Conservation (phyloP, 2,888 invertebrate genomes). For the Lasioglossum villosulum region DNA sequence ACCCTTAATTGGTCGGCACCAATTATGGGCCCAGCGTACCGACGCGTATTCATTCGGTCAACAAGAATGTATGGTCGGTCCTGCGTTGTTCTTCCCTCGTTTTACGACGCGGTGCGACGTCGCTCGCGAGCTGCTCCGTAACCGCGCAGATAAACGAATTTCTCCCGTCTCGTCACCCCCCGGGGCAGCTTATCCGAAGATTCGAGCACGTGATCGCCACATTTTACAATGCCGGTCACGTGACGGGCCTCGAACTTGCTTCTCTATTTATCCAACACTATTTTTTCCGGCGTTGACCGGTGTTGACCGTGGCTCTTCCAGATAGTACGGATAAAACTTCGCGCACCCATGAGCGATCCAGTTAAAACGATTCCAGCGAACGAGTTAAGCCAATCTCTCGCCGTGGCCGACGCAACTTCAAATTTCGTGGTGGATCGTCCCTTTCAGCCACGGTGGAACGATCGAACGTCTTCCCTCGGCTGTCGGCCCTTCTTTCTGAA, state of each 20-base stretch:
- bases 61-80: slow-evolving; percentile 73
- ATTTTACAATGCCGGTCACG: slow-evolving; percentile 27
- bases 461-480: neutral
- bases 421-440: neutral
- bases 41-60: slow-evolving; percentile 79
- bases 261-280: slow-evolving; percentile 33
- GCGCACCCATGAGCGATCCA: neutral
- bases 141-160: slow-evolving; percentile 55
- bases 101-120: slow-evolving; percentile 61
- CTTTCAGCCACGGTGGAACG: neutral
- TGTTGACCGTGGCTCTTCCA: neutral
- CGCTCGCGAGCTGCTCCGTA: neutral
- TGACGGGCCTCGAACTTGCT: slow-evolving; percentile 20
- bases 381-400: slow-evolving; percentile 7
- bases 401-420: neutral
- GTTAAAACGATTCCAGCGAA: slow-evolving; percentile 22
- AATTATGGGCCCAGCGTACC: slow-evolving; percentile 73
- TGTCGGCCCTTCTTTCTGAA: neutral
- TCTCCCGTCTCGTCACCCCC: slow-evolving; percentile 29
- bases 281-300: neutral
- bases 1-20: slow-evolving; percentile 78
- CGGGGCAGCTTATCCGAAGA: slow-evolving; percentile 28
- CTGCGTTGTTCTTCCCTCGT: slow-evolving; percentile 66
- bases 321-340: neutral
- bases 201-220: slow-evolving; percentile 38